These are phyloP conservation scores for Carassius auratus DNA, from an alignment of 2,113 vertebrate genomes.

Conservation along the genomic window DNA sequence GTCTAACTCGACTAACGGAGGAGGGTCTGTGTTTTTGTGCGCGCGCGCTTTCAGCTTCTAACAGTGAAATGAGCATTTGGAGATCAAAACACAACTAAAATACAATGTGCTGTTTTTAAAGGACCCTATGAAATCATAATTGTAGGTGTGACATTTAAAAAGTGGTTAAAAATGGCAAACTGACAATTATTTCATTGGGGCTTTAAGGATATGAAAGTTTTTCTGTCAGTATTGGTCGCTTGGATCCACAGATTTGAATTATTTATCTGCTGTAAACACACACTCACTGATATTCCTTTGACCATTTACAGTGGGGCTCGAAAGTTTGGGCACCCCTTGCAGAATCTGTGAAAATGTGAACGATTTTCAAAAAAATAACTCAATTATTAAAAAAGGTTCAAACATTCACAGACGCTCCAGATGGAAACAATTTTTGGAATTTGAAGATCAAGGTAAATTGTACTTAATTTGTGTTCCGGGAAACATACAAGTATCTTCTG, in stretches of 20 bases:
- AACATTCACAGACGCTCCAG: too few relatives aligned
- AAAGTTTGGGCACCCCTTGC: too few relatives aligned
- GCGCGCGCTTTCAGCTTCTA: not conserved
- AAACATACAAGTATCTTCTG: too few relatives aligned
- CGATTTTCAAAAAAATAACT: too few relatives aligned
- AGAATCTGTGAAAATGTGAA: too few relatives aligned
- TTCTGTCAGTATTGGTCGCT: not conserved
- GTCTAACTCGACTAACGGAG: conserved; percentile 34
- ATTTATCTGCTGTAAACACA: not conserved
- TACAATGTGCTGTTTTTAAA: not conserved
- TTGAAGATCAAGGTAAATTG: too few relatives aligned
- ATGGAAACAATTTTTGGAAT: too few relatives aligned
- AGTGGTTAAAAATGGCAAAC: not conserved
- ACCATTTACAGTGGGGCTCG: too few relatives aligned
- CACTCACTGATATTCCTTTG: too few relatives aligned
- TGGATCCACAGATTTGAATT: not conserved
- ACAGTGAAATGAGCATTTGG: not conserved
- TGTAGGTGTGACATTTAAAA: not conserved
- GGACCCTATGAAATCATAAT: not conserved
- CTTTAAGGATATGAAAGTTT: not conserved
- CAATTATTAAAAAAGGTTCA: too few relatives aligned
- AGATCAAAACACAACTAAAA: not conserved
- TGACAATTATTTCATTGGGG: not conserved
- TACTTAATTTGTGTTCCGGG: too few relatives aligned
- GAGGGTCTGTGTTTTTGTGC: not conserved